Evolutionary conservation across 2,888 invertebrate genomes (phyloP), one percentile per base, ranked within the genome.

Genomic region (Noctua fimbriata): DNA sequence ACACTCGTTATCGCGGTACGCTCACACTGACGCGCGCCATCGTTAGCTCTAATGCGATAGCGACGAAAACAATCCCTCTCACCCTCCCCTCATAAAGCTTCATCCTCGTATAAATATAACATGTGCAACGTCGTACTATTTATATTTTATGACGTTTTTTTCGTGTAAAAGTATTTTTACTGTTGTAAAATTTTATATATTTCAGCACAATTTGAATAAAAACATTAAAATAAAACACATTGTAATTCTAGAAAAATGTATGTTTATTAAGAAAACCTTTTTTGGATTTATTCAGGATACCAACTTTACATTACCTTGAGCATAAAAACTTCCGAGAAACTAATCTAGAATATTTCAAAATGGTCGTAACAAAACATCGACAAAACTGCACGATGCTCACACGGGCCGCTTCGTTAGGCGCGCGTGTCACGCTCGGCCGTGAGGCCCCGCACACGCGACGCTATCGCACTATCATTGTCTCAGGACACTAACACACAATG

Each of bases 41-140:
- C 89, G 88, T 88, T 86, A 88, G 76, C 79, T 76, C 76, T 88
- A 87, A 89, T 87, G 88, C 79, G 83, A 79, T 82, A 69, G 88
- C 79, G 79, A 58, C 83, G 85, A 87, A 85, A 89, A 88, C 88
- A 89, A 89, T 89, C 82, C 67, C 75, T 78, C 77, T 78, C 85
- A 58, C 83, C 84, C 86, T 69, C 18, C 52, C 73, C 76, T 52
- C 82, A 71, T 76, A 52, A 80, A 87, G 83, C 83, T 79, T 73
- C 77, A 44, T 66, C 69, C 41, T n/a, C 49, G 18, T 44, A 84
- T 66, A 76, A 78, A 71, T 78, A 86, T 73, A 87, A 84, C 75
- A 76, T 65, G 73, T 78, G 77, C 75, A 73, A 41, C 44, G 65
- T 36, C 10, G 58, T 60, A 66, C 32, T 74, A 41, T 75, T 41